Evolutionary conservation across 1,140 invertebrate genomes (phyloP).

Genomic region (Sarcophaga bullata): DNA sequence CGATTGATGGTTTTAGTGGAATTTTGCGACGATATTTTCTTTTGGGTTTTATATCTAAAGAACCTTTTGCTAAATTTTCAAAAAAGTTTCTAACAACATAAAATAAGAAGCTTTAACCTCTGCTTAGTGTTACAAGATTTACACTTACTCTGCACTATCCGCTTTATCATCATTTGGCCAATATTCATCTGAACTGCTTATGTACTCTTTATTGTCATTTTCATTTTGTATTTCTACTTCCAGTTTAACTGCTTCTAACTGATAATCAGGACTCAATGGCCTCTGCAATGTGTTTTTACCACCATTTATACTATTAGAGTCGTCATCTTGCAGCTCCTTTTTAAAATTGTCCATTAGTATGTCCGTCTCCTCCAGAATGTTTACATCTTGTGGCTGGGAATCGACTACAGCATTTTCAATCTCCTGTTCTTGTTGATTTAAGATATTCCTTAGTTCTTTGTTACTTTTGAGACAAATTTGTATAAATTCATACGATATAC

Average conservation of each 20-base stretch:
- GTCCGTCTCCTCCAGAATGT: not conserved
- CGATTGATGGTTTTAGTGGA: not conserved
- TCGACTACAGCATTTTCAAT: not conserved
- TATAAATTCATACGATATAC: not conserved
- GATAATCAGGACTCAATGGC: not conserved
- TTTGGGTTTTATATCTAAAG: not conserved
- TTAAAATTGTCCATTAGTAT: constrained; percentile 6
- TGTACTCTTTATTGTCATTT: not conserved
- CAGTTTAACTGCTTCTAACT: not conserved
- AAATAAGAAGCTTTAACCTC: not conserved
- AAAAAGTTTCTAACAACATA: not conserved
- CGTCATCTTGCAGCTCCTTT: not conserved
- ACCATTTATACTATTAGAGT: not conserved
- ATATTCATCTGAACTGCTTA: not conserved
- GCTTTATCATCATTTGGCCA: not conserved
- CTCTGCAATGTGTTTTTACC: not conserved
- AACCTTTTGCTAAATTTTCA: not conserved
- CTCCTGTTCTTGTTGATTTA: not conserved
- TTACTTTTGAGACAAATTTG: constrained; percentile 12
- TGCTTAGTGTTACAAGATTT: not conserved
- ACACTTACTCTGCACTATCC: not conserved
- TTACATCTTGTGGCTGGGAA: not conserved
- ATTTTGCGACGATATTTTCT: not conserved
- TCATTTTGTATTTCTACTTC: not conserved
- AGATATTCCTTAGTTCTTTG: not conserved